Percentiles rank a stretch among this genome's conserved stretches.
phyloP scores from a whole-genome alignment of 2,797 vertebrate genomes.

The Poeciliopsis paucimaculata region DNA sequence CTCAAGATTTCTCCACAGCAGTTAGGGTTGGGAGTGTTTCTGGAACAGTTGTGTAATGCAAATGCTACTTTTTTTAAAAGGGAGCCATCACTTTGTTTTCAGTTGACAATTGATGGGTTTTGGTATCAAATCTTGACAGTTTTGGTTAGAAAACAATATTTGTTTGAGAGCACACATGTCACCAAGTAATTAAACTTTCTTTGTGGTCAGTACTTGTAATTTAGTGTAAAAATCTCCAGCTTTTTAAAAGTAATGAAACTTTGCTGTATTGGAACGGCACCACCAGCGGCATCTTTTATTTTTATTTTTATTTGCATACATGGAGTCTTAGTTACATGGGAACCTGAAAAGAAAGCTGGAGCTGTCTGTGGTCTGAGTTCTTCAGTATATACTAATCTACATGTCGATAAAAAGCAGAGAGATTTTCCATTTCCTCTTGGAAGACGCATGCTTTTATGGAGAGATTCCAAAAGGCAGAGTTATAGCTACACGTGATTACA shows the following conservation, averaged over 20 bases:
- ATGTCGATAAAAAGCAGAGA: slow-evolving; percentile 35
- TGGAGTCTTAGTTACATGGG: not conserved
- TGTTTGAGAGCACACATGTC: not conserved
- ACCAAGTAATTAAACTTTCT: not conserved
- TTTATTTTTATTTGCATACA: slow-evolving; percentile 2
- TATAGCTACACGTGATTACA: slow-evolving; percentile 41
- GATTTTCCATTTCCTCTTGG: slow-evolving; percentile 33
- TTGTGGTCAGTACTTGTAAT: not conserved
- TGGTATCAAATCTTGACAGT: not conserved
- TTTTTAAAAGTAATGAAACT: not conserved
- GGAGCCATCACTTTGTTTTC: not conserved
- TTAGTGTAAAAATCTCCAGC: not conserved
- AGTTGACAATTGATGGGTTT: not conserved
- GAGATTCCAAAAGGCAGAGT: slow-evolving; percentile 32
- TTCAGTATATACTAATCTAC: slow-evolving; percentile 38
- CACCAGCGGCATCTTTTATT: not conserved
- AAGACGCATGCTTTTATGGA: slow-evolving; percentile 24
- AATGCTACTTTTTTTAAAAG: not conserved
- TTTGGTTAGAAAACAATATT: not conserved
- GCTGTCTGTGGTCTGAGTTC: slow-evolving; percentile 17
- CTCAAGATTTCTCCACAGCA: not conserved
- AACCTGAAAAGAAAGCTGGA: not conserved
- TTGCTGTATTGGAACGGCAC: not conserved
- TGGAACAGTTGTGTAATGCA: not conserved
- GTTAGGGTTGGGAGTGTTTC: not conserved